Percentiles rank a stretch among this genome's conserved stretches.
These are phyloP conservation scores for Wiebesia pumilae DNA, from an alignment of 1,140 invertebrate genomes.

Conservation along the genomic window DNA sequence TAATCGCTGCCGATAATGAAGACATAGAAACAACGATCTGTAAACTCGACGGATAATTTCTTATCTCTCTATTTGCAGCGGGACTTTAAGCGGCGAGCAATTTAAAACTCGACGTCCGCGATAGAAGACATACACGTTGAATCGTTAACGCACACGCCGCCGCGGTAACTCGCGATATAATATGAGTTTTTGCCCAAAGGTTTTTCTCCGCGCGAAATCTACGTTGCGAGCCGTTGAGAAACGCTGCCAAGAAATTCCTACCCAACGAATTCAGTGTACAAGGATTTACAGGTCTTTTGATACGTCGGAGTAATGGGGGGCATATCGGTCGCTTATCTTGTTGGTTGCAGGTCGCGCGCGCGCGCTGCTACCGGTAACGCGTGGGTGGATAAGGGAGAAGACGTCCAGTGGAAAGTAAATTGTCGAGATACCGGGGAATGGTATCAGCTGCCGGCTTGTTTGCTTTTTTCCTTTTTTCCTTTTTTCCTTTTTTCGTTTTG, in stretches of 20 bases:
- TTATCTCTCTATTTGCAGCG: not conserved
- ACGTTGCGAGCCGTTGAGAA: not conserved
- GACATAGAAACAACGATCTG: not conserved
- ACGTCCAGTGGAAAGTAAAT: not conserved
- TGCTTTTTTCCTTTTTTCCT: too few species aligned
- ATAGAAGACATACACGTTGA: not conserved
- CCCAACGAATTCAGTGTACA: not conserved
- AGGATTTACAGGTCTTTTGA: constrained; percentile 23
- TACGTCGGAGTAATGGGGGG: not conserved
- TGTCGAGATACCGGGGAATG: constrained; percentile 28
- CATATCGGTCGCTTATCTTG: constrained; percentile 26
- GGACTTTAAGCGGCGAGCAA: not conserved
- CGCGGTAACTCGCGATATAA: not conserved
- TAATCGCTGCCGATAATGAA: not conserved
- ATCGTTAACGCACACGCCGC: not conserved
- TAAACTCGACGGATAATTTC: not conserved
- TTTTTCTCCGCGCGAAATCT: not conserved
- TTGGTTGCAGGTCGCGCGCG: not conserved
- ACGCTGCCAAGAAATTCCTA: not conserved
- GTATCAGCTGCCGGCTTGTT: not conserved
- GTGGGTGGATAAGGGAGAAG: constrained; percentile 24
- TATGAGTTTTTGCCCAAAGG: not conserved
- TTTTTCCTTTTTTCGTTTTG: not conserved
- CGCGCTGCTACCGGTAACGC: constrained; percentile 16
- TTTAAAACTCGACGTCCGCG: not conserved